Percentiles rank a stretch among this genome's conserved stretches.
Conservation (phyloP, 2,113 vertebrate genomes). For the Sapayoa aenigma region DNA sequence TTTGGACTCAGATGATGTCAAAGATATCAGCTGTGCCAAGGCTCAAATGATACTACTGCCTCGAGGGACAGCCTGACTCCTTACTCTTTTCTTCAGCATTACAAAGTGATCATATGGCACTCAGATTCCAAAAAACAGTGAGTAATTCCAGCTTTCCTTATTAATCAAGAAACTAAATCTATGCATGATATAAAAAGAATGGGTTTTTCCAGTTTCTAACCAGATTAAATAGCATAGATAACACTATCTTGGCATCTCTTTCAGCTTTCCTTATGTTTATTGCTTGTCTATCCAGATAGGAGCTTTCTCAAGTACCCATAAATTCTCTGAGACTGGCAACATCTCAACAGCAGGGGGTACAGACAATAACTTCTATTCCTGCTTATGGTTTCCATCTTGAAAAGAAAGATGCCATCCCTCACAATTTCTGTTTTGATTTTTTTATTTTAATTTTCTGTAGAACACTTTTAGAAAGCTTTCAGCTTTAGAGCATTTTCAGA, state of each 20-base stretch:
- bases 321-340: not conserved
- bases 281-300: not conserved
- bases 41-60: not conserved
- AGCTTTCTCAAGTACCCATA: not conserved
- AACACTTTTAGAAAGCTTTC: not conserved
- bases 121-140: not conserved
- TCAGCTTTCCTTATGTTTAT: not conserved
- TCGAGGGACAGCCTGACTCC: not conserved
- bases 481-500: not conserved
- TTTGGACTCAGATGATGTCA: not conserved
- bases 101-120: not conserved
- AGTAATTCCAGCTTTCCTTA: not conserved
- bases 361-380: not conserved
- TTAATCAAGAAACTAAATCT: not conserved
- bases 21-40: not conserved
- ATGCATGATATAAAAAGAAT: not conserved
- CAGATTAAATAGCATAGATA: not conserved
- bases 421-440: not conserved
- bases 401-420: not conserved
- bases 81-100: not conserved
- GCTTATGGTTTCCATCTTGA: not conserved
- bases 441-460: not conserved
- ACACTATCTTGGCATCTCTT: not conserved
- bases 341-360: not conserved
- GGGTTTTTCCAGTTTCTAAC: not conserved